A percentile compares a stretch with the other conserved stretches of the same genome.
phyloP scores from a whole-genome alignment of 2,888 invertebrate species.

The Euclidia mi region DNA sequence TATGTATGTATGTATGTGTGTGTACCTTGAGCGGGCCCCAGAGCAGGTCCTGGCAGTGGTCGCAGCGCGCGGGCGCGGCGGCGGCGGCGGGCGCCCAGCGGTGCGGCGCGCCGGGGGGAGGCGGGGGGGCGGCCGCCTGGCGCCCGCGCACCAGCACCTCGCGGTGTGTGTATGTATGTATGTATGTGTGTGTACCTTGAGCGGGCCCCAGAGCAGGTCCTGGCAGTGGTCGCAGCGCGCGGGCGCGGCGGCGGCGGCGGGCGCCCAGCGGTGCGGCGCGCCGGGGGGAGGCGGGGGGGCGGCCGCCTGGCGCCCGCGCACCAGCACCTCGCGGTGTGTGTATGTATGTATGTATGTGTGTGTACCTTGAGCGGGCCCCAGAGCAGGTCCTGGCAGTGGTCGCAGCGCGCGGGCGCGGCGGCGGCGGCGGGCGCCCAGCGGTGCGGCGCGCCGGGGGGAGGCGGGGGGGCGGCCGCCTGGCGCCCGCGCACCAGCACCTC shows the following conservation, averaged over 20 bases:
- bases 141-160: slow-evolving; percentile 83
- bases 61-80: slow-evolving; percentile 1
- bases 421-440: slow-evolving; percentile 64
- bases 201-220: slow-evolving; percentile 97
- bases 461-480: slow-evolving; percentile 95
- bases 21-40: slow-evolving; percentile 13
- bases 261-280: slow-evolving; percentile 69
- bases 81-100: background rate
- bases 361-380: slow-evolving; percentile 97
- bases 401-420: slow-evolving; percentile 97
- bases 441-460: slow-evolving; percentile 90
- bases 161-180: no score
- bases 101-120: slow-evolving; percentile 94
- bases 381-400: slow-evolving; percentile 96
- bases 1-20: no score
- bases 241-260: slow-evolving; percentile 92
- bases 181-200: slow-evolving; percentile 90
- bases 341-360: no score
- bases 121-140: slow-evolving; percentile 74
- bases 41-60: slow-evolving; percentile 4
- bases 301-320: slow-evolving; percentile 96
- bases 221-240: slow-evolving; percentile 97
- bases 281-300: slow-evolving; percentile 93
- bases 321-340: slow-evolving; percentile 96
- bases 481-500: slow-evolving; percentile 97